Base-by-base conservation (phyloP, 2,113 vertebrate species). In the Myrmecobius fasciatus region DNA sequence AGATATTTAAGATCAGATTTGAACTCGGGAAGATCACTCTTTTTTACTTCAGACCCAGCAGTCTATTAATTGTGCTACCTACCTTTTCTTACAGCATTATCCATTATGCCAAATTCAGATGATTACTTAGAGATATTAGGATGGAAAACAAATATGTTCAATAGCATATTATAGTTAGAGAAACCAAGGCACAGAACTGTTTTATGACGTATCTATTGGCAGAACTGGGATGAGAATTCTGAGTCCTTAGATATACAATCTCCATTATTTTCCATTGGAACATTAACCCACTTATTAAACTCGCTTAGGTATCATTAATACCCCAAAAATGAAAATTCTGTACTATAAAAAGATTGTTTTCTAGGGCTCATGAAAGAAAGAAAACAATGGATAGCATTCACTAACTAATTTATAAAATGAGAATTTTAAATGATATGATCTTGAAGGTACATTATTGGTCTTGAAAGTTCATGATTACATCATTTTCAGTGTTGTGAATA, bases 401-500 rank as follows among this genome's bases (percentile, higher is more conserved):
- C 7, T 91, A 26, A 52, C 52, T 53, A 36, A 48, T 3, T 0
- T 51, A 0, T 25, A 89, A 43, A 49, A 26, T 0, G 54, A 93
- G 47, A 31, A 3, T 89, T 9, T 51, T 83, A 25, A 47, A 17
- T 1, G 3, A 88, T 49, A 91, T 83, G 90, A 94, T 90, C 14
- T 92, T 26, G 52, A 26, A 43, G 0, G 28, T 94, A 1, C 26
- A 6, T 2, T 89, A 8, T 0, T 3, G 46, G 9, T 12, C 88
- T 20, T 92, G 53, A 92, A 47, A 54, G 36, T 92, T 22, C 60
- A 56, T 91, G 75, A 89, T 56, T 43, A 25, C 60, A 0, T 92
- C 8, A 88, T 94, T 96, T 96, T 96, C n/a, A 92, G 25, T 26
- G 31, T 3, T 90, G 2, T 89, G 25, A 0, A 51, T 92, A 94